Evolutionary conservation across 2,888 invertebrate genomes (phyloP).

Genomic region (Chrysolina haemoptera): DNA sequence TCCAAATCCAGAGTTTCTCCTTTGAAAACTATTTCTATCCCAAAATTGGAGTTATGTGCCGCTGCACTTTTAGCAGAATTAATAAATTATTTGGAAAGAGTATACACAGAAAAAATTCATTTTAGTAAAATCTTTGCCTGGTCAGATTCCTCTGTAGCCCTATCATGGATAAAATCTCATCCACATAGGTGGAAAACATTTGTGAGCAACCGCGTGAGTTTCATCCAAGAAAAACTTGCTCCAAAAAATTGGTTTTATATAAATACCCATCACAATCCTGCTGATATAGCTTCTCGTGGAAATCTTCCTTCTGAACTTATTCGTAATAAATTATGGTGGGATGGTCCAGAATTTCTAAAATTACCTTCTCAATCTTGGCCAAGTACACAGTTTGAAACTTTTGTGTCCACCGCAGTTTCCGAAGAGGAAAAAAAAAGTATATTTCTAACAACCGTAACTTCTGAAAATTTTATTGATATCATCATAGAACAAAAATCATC

Average conservation of each 20-base stretch:
- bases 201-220: background rate
- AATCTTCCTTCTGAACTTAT: conserved; percentile 8
- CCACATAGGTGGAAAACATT: conserved; percentile 9
- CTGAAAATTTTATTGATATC: background rate
- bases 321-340: background rate
- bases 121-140: conserved; percentile 1
- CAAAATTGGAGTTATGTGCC: conserved; percentile 23
- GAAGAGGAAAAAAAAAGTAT: background rate
- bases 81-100: background rate
- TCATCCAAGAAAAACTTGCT: conserved; percentile 7
- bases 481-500: conserved; percentile 12
- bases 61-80: background rate
- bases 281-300: conserved; percentile 10
- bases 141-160: conserved; percentile 5
- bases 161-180: conserved; percentile 10
- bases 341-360: background rate
- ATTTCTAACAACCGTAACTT: background rate
- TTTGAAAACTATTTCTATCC: conserved; percentile 21
- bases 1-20: conserved; percentile 25
- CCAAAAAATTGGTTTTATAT: background rate
- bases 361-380: background rate
- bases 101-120: background rate
- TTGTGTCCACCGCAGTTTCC: background rate
- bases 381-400: background rate
- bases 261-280: conserved; percentile 1